Base-by-base conservation (phyloP, 2,113 vertebrate species). In the Prinia subflava region DNA sequence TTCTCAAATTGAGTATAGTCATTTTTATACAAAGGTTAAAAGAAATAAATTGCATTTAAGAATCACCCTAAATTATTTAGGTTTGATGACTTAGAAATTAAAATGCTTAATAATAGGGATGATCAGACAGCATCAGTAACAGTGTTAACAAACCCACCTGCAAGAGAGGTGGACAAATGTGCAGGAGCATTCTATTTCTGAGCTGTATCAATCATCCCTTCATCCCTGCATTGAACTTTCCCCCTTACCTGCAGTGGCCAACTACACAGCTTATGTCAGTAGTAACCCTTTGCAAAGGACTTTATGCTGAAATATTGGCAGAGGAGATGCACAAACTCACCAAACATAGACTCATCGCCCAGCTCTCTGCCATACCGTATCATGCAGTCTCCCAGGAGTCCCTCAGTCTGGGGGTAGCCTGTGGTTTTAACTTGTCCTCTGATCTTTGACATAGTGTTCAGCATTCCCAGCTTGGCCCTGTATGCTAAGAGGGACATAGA, bases 401-500 rank as follows among this genome's bases (percentile, higher is more conserved):
- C 99, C 95, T 99, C 99, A 1, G 98, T 98, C 97, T 99, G 99
- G 2, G 99, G 98, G 96, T 99, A 99, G 22, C 98, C 99, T 1
- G 99, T 99, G 92, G 98, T 98, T 98, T 99, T 99, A 96, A 99
- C 99, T 96, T 99, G 99, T 15, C 99, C 99, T 83, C 99, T 98
- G 93, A 99, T 98, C 98, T 99, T 99, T 57, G 98, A 99, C 98
- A 99, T 92, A 2, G 99, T 99, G 97, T 98, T 99, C 96, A 99
- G 97, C 99, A 99, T 99, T 70, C 99, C 99, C 67, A 99, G 98
- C 90, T 98, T 99, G 90, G 99, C 99, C 98, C 99, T 98, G 92
- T 99, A 99, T 76, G 99, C 99, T 99, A 91, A 95, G 63, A 50
- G n/a, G 20, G 17, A 83, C 46, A 70, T 0, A 42, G 27, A 50